Conservation (phyloP, 2,888 invertebrate species). For the Timema cristinae region DNA sequence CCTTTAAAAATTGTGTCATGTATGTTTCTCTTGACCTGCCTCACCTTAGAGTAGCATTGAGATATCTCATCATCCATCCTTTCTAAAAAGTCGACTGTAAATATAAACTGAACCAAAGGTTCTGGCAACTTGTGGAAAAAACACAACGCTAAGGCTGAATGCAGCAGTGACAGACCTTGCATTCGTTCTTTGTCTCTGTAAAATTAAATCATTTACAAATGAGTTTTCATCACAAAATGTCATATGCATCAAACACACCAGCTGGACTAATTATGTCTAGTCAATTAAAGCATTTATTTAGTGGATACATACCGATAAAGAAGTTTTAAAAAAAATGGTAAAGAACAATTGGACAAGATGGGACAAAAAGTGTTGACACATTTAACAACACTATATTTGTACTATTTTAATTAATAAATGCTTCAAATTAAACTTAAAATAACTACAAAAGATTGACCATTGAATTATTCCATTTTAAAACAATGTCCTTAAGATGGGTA, state of each 20-base stretch:
- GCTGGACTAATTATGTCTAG: neutral
- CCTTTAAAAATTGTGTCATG: too few species aligned
- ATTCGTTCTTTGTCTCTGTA: slow-evolving; percentile 54
- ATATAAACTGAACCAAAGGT: slow-evolving; percentile 52
- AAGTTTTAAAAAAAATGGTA: too few species aligned
- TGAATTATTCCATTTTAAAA: too few species aligned
- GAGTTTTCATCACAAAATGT: neutral
- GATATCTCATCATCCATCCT: slow-evolving; percentile 55
- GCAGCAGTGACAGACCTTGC: slow-evolving; percentile 51
- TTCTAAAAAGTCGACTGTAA: slow-evolving; percentile 57
- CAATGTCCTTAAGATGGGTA: too few species aligned
- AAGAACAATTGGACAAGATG: too few species aligned
- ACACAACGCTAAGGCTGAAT: slow-evolving; percentile 51
- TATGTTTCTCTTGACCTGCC: neutral
- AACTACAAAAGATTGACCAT: too few species aligned
- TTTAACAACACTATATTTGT: too few species aligned
- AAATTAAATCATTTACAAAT: slow-evolving; percentile 26
- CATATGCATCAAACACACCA: too few species aligned
- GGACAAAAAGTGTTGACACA: too few species aligned
- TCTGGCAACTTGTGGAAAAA: slow-evolving; percentile 52
- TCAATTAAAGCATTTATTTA: neutral
- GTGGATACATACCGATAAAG: too few species aligned
- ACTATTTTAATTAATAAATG: too few species aligned
- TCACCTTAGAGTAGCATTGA: slow-evolving; percentile 53
- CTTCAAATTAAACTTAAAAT: too few species aligned